Percentiles rank a stretch among this genome's conserved stretches.
phyloP scores from a whole-genome alignment of 1,140 invertebrate genomes.

The Temnothorax nylanderi region DNA sequence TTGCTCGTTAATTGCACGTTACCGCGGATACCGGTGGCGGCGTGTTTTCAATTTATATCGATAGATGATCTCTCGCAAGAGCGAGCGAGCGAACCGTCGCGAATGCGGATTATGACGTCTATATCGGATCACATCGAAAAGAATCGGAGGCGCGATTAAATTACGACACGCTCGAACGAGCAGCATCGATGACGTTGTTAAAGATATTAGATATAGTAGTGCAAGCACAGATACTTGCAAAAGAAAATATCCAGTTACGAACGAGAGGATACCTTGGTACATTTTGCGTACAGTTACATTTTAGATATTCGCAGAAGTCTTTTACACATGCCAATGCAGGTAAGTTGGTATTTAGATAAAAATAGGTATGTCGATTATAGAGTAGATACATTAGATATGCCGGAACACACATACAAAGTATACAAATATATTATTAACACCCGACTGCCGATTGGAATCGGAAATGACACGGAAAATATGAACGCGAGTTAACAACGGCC shows the following conservation, averaged over 20 bases:
- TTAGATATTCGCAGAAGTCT: not conserved
- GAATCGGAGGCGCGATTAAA: conserved; percentile 50
- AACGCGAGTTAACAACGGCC: not conserved
- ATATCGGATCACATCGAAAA: conserved; percentile 54
- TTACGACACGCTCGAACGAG: conserved; percentile 44
- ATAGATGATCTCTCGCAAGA: conserved; percentile 44
- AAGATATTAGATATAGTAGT: not conserved
- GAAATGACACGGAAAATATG: conserved; percentile 24
- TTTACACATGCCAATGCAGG: not conserved
- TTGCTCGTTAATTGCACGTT: conserved; percentile 52
- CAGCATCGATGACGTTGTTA: conserved; percentile 37
- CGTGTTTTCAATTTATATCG: conserved; percentile 57
- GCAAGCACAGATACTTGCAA: not conserved
- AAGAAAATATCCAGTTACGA: conserved; percentile 40
- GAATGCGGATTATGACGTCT: conserved; percentile 45
- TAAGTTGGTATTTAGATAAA: conserved; percentile 8
- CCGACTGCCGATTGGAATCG: conserved; percentile 22
- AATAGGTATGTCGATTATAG: not conserved
- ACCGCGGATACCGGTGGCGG: conserved; percentile 21
- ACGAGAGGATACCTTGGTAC: not conserved
- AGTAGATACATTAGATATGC: not conserved
- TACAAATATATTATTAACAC: conserved; percentile 37
- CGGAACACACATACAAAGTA: not conserved
- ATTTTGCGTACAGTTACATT: not conserved
- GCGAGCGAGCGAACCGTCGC: not conserved